Evolutionary conservation across 2,113 vertebrate species (phyloP), one percentile per base, ranked within the genome.

Genomic region (Podarcis cretensis): DNA sequence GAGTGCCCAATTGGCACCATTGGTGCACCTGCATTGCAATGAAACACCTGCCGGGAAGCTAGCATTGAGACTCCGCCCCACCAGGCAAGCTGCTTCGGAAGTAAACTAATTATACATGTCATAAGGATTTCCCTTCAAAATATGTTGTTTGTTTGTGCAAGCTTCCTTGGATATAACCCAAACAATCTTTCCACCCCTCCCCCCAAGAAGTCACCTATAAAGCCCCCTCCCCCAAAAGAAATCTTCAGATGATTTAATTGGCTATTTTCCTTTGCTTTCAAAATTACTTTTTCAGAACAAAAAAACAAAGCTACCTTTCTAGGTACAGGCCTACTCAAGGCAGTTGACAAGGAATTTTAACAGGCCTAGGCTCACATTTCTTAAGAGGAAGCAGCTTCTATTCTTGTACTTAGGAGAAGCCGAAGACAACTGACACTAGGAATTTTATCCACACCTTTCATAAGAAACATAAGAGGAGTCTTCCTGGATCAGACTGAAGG

Each of bases 341-440:
- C 8, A 83, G 68, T 66, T 69, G 48, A 40, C 3, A 37, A 82
- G 6, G 9, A 40, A 63, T 63, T 48, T 25, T 43, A 48, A 35
- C 3, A 30, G 87, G 81, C 63, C 89, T 76, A 89, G 73, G 4
- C 78, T 83, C 89, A 89, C 9, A 65, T 63, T 87, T 1, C 3
- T 40, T 88, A 84, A 40, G 25, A 90, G 86, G 0, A 6, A 69
- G 77, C 0, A 1, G 89, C 35, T 18, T 20, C 25, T 43, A 5
- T 65, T 8, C n/a, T 68, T 87, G 78, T 84, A 12, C 25, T 80
- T 6, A 63, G 21, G 6, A 54, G 48, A 0, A 6, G 37, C 5
- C 66, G 25, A 2, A 75, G 18, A 27, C 8, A 66, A 71, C 83
- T 35, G 88, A 90, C 9, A 66, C 37, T 65, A 0, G 2, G 82